Conservation (phyloP, 2,888 invertebrate species). For the Hirtodrosophila confusa region DNA sequence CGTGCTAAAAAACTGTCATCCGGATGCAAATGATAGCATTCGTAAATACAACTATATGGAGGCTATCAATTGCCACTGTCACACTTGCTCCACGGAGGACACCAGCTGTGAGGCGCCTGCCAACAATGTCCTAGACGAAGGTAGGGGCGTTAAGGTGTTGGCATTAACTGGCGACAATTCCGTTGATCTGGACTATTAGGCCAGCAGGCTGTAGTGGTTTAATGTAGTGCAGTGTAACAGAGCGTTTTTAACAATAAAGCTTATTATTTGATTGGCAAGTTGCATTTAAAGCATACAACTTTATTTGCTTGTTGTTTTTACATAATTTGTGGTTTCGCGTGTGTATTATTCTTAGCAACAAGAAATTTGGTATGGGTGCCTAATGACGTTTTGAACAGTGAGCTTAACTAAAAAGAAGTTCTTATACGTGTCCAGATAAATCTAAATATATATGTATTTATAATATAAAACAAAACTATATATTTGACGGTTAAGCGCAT, state of each 20-base stretch:
- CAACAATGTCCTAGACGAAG: conserved; percentile 79
- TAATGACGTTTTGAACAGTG: conserved; percentile 20
- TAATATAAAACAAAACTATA: conserved; percentile 65
- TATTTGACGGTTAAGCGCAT: conserved; percentile 54
- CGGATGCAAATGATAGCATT: conserved; percentile 85
- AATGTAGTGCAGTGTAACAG: conserved; percentile 26
- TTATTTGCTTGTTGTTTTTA: conserved; percentile 25
- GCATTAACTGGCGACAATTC: conserved; percentile 81
- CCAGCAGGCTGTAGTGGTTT: background rate
- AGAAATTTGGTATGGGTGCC: conserved; percentile 40
- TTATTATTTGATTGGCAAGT: conserved; percentile 33
- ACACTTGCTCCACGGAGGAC: conserved; percentile 88
- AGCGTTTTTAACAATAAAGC: conserved; percentile 34
- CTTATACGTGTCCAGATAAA: conserved; percentile 45
- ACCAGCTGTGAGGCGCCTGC: conserved; percentile 89
- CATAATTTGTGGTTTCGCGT: conserved; percentile 11
- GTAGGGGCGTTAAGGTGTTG: conserved; percentile 77
- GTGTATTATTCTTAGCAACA: conserved; percentile 28
- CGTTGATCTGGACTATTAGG: conserved; percentile 81
- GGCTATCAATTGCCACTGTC: conserved; percentile 91
- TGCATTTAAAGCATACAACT: conserved; percentile 57
- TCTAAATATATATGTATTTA: conserved; percentile 59
- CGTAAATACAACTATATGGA: conserved; percentile 91
- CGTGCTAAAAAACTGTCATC: conserved; percentile 90
- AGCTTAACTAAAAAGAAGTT: conserved; percentile 43